Percentiles rank a stretch among this genome's conserved stretches.
phyloP scores from a whole-genome alignment of 2,888 invertebrate species.

The Zele albiditarsus region DNA sequence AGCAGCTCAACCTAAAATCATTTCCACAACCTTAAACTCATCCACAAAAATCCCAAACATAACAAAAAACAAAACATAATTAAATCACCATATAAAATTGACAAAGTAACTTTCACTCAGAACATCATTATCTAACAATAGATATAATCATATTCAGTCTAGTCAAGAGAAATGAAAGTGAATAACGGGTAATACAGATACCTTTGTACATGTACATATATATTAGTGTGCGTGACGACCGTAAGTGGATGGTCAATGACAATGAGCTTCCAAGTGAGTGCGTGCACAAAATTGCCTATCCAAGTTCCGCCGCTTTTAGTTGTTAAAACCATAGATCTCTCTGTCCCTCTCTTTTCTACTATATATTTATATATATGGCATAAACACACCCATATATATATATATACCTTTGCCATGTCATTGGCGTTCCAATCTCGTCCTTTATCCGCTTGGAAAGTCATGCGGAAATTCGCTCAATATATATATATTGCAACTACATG shows the following conservation, averaged over 20 bases:
- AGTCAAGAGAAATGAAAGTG: conserved; percentile 24
- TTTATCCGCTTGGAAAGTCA: conserved; percentile 18
- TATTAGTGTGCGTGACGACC: not conserved
- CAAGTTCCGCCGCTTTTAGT: conserved; percentile 7
- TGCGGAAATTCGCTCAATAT: conserved; percentile 24
- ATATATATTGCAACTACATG: conserved; percentile 3
- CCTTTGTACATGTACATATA: not conserved
- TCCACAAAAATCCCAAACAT: not conserved
- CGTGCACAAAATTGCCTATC: conserved; percentile 33
- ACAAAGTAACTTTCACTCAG: not conserved
- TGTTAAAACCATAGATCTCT: conserved; percentile 27
- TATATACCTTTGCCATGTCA: not conserved
- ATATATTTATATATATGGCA: no score
- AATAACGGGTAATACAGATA: conserved; percentile 19
- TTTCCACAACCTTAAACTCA: no score
- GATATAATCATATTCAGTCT: not conserved
- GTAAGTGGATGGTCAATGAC: conserved; percentile 27
- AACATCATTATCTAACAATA: not conserved
- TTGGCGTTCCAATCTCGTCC: not conserved
- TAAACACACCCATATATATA: not conserved
- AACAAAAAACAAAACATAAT: not conserved
- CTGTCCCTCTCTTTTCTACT: no score
- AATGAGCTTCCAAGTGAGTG: conserved; percentile 32
- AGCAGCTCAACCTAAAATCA: no score
- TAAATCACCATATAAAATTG: not conserved